Percentiles rank a stretch among this genome's conserved stretches.
Conservation (phyloP, 2,113 vertebrate species). For the Saimiri boliviensis region DNA sequence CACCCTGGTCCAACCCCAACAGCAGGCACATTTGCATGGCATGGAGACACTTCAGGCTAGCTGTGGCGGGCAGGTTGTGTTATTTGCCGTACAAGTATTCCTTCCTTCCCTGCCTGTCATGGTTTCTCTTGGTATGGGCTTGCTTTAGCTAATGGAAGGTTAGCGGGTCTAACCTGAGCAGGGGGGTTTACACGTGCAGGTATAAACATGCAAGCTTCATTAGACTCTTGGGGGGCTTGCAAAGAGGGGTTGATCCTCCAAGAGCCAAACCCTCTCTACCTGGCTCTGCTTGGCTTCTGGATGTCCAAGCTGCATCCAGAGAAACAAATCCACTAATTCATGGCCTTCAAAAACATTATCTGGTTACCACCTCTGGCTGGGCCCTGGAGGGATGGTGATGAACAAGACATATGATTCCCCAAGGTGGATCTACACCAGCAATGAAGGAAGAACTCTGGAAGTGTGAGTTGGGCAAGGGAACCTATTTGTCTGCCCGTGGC, state of each 20-base stretch:
- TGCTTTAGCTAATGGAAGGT: background rate
- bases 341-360: background rate
- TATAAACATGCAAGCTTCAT: background rate
- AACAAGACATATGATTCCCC: background rate
- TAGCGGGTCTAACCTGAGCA: fast-evolving
- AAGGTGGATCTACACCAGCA: background rate
- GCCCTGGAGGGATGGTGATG: no score
- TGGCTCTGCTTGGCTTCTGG: background rate
- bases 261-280: background rate
- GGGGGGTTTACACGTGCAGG: background rate
- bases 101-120: background rate
- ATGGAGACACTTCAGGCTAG: background rate
- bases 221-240: background rate
- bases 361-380: background rate
- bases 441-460: background rate
- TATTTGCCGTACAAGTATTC: no score
- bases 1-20: background rate
- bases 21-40: fast-evolving
- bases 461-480: no score
- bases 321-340: background rate
- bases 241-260: background rate
- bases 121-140: background rate
- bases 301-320: background rate
- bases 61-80: background rate
- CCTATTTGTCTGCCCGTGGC: background rate